These are phyloP conservation scores for Cataglyphis altisquamis DNA, from an alignment of 2,888 invertebrate species.

Conservation along the genomic window DNA sequence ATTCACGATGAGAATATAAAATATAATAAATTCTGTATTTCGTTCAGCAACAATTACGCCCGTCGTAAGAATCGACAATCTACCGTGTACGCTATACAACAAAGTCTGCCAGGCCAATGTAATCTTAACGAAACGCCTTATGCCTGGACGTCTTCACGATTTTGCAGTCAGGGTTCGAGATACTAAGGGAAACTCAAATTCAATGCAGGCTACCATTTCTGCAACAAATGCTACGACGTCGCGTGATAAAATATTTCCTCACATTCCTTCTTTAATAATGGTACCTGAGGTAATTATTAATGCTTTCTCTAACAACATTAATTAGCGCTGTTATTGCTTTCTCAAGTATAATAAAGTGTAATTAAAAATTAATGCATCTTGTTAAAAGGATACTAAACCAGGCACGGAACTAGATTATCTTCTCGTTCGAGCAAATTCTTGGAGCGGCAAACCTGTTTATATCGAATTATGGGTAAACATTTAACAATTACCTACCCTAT, in stretches of 20 bases:
- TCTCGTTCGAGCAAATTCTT: conserved; percentile 92
- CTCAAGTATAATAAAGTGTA: neutral
- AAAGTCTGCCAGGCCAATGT: conserved; percentile 96
- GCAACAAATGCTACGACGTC: conserved; percentile 95
- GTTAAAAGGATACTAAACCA: conserved; percentile 89
- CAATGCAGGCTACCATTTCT: conserved; percentile 92
- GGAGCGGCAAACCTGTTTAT: conserved; percentile 92
- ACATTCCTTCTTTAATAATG: conserved; percentile 92
- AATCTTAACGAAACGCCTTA: conserved; percentile 91
- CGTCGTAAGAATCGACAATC: conserved; percentile 92
- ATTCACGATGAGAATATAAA: neutral
- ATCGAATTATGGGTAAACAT: conserved; percentile 93
- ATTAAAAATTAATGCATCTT: conserved; percentile 7
- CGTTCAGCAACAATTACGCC: conserved; percentile 90
- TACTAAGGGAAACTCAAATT: conserved; percentile 92
- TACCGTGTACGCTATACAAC: conserved; percentile 95
- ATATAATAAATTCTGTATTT: conserved; percentile 5
- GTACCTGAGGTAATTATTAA: conserved; percentile 90
- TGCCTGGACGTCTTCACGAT: conserved; percentile 94
- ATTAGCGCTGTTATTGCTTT: conserved; percentile 29
- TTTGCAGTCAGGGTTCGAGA: conserved; percentile 91
- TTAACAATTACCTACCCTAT: neutral
- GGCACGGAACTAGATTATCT: conserved; percentile 94
- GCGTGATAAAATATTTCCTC: conserved; percentile 93
- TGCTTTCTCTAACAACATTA: neutral